phyloP scores from a whole-genome alignment of 2,888 invertebrate species.

The Aspidiotus destructor region DNA sequence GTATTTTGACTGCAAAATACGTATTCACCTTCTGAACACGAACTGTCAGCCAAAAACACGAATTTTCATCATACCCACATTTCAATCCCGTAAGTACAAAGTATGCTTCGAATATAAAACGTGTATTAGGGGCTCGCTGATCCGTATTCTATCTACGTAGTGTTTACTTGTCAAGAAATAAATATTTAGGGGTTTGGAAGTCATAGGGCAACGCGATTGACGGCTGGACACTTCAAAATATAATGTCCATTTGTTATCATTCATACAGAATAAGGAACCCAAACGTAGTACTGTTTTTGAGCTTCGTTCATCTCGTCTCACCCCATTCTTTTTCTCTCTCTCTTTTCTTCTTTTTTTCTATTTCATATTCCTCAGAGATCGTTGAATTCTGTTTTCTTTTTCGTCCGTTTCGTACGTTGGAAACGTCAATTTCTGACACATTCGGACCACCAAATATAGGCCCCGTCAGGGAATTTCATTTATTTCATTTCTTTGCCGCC shows the following conservation, averaged over 20 bases:
- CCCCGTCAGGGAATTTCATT: constrained; percentile 30
- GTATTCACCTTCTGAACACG: too few species aligned
- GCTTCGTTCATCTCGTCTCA: background rate
- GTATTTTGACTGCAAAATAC: too few species aligned
- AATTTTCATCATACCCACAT: too few species aligned
- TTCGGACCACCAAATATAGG: constrained; percentile 19
- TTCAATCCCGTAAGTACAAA: too few species aligned
- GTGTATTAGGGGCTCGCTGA: too few species aligned
- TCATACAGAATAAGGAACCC: background rate
- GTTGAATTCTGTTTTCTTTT: constrained; percentile 18
- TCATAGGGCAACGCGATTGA: constrained; percentile 29
- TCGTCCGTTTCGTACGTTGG: background rate
- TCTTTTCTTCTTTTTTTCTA: background rate
- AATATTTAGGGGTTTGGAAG: constrained; percentile 22
- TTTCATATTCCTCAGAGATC: constrained; percentile 28
- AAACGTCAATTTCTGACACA: constrained; percentile 24
- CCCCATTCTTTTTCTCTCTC: background rate
- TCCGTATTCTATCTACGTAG: constrained; percentile 21
- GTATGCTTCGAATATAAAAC: too few species aligned
- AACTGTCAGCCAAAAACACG: too few species aligned
- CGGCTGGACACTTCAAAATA: constrained; percentile 30
- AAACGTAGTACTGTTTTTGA: background rate
- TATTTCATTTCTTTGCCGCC: background rate
- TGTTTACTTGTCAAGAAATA: constrained; percentile 29
- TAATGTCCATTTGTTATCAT: constrained; percentile 24